Evolutionary conservation across 2,113 vertebrate species (phyloP).

Genomic region (Ahaetulla prasina): DNA sequence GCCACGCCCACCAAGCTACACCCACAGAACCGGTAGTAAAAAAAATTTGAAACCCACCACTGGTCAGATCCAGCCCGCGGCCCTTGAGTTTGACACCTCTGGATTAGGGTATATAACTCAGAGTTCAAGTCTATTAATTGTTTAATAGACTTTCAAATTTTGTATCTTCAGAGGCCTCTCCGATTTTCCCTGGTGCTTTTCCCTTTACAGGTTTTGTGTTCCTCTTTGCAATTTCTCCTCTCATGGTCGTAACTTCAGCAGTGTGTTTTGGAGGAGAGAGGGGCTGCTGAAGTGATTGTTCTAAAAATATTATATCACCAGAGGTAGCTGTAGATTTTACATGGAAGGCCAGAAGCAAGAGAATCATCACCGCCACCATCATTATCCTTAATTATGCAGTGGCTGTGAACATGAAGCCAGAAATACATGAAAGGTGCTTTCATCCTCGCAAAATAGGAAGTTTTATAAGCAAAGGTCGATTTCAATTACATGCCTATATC

Average conservation of each 20-base stretch:
- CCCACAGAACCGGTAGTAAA: too few species aligned
- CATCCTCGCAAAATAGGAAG: not conserved
- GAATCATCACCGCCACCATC: not conserved
- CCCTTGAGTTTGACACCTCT: too few species aligned
- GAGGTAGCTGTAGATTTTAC: not conserved
- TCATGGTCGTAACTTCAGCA: not conserved
- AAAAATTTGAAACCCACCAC: too few species aligned
- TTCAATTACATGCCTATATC: not conserved
- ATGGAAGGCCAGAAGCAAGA: not conserved
- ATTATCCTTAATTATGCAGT: not conserved
- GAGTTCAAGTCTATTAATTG: too few species aligned
- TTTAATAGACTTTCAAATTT: not conserved
- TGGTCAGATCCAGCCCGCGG: too few species aligned
- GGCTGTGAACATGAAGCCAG: not conserved
- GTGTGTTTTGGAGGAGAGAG: not conserved
- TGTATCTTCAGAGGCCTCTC: not conserved
- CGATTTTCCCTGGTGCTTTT: not conserved
- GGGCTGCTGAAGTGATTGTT: not conserved
- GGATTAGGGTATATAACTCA: too few species aligned
- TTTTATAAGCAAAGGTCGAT: not conserved
- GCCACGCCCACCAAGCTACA: too few species aligned
- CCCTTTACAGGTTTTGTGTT: not conserved
- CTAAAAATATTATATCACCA: not conserved
- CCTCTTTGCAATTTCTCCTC: not conserved
- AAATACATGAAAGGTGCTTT: not conserved